Evolutionary conservation across 30 jellyfish, hydroid and myxozoan species (phyloP).

Genomic region (Hydractinia symbiolongicarpus): DNA sequence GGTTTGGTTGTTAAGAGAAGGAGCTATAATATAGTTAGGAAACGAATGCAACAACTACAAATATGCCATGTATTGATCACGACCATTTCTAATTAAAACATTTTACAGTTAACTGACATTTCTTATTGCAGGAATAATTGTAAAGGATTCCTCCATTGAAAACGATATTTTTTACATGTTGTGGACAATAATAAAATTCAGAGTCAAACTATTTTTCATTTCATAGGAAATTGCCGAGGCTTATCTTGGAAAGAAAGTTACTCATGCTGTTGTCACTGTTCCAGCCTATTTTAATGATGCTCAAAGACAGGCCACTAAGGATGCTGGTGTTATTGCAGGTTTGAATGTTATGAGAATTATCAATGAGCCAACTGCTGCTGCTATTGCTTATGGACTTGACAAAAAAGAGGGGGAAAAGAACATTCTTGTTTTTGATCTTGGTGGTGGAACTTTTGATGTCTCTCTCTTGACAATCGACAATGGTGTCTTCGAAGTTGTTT

Average conservation of each 20-base stretch:
- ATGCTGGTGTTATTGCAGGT: slow-evolving; percentile 99
- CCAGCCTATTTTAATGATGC: slow-evolving; percentile 99
- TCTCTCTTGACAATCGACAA: slow-evolving; percentile 95
- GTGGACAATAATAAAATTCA: neutral
- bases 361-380: slow-evolving; percentile 99
- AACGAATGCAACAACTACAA: too few relatives aligned
- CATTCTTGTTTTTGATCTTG: slow-evolving; percentile 98
- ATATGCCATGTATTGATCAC: too few relatives aligned
- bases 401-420: slow-evolving; percentile 98
- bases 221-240: slow-evolving; percentile 96
- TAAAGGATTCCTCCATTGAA: too few relatives aligned
- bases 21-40: too few relatives aligned
- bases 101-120: too few relatives aligned
- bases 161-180: too few relatives aligned
- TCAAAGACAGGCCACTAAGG: slow-evolving; percentile 99
- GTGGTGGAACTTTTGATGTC: slow-evolving; percentile 99
- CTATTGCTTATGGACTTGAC: slow-evolving; percentile 99
- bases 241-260: slow-evolving; percentile 94
- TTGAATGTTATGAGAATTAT: slow-evolving; percentile 95
- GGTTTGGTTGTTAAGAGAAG: neutral
- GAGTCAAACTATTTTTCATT: neutral
- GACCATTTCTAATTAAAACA: too few relatives aligned
- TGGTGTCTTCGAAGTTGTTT: slow-evolving; percentile 99
- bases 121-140: too few relatives aligned
- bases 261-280: slow-evolving; percentile 99